Evolutionary conservation across 2,888 invertebrate species (phyloP).

Genomic region (Eumacrocentrus americanus): DNA sequence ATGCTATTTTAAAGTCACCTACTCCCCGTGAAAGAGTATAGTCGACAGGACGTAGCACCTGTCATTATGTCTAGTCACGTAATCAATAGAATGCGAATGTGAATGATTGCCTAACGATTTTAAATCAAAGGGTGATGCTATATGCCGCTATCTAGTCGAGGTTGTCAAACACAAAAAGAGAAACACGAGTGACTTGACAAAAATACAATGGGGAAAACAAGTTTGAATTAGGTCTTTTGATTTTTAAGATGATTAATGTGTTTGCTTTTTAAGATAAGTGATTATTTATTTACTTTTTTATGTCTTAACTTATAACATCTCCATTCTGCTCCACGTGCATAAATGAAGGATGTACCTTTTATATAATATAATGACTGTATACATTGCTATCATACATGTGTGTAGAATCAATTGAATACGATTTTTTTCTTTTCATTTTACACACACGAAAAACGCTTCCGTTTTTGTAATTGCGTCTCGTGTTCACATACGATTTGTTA

Average conservation of each 20-base stretch:
- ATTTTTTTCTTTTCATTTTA: neutral
- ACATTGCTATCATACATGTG: neutral
- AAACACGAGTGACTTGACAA: too few species aligned
- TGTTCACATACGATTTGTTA: neutral
- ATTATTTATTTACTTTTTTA: too few species aligned
- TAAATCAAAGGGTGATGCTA: too few species aligned
- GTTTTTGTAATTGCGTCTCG: neutral
- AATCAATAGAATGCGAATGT: neutral
- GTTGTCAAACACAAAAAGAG: too few species aligned
- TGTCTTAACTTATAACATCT: too few species aligned
- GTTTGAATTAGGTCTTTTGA: too few species aligned
- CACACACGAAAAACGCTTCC: neutral
- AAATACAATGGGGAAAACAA: too few species aligned
- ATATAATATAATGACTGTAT: conserved; percentile 1
- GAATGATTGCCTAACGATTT: neutral
- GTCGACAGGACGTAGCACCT: too few species aligned
- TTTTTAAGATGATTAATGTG: too few species aligned
- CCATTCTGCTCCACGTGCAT: neutral
- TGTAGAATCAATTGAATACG: neutral
- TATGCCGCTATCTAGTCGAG: too few species aligned
- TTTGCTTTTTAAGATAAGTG: too few species aligned
- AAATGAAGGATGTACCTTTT: neutral
- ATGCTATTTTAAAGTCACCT: too few species aligned
- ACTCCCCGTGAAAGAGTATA: neutral
- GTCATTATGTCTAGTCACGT: neutral